phyloP scores from a whole-genome alignment of 2,888 invertebrate genomes.

The Osmoderma eremita region DNA sequence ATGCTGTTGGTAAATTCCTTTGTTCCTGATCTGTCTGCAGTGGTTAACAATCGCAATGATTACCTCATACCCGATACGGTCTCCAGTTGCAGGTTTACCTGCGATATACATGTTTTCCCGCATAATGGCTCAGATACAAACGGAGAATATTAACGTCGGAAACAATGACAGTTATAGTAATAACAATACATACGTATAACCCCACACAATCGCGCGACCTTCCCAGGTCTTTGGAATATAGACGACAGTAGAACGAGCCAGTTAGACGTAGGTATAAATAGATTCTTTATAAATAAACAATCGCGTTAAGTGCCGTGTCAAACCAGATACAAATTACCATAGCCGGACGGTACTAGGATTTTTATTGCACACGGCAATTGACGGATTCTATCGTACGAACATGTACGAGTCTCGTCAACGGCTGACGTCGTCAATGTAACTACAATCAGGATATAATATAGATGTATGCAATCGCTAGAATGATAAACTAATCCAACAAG shows the following conservation, averaged over 20 bases:
- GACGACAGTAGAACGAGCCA: not conserved
- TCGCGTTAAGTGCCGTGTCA: conserved; percentile 17
- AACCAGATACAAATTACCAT: conserved; percentile 17
- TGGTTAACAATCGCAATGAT: conserved; percentile 25
- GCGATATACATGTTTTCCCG: not conserved
- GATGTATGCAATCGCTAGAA: not conserved
- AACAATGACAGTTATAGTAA: conserved; percentile 23
- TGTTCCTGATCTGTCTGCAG: conserved; percentile 1
- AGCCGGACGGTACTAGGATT: not conserved
- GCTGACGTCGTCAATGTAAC: no score
- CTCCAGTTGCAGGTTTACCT: conserved; percentile 12
- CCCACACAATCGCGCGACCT: conserved; percentile 11
- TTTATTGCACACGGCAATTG: conserved; percentile 17
- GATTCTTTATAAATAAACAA: conserved; percentile 33
- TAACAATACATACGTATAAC: not conserved
- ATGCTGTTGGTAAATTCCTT: conserved; percentile 5
- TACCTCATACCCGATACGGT: conserved; percentile 24
- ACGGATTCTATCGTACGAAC: not conserved
- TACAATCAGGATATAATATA: no score
- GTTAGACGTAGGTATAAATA: conserved; percentile 28
- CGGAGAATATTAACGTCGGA: conserved; percentile 16
- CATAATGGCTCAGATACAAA: conserved; percentile 1
- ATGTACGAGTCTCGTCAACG: no score
- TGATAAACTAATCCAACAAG: conserved; percentile 11
- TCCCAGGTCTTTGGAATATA: conserved; percentile 11